Evolutionary conservation across 2,797 vertebrate species (phyloP), one percentile per base, ranked within the genome.

Genomic region (Hippocampus kuda): DNA sequence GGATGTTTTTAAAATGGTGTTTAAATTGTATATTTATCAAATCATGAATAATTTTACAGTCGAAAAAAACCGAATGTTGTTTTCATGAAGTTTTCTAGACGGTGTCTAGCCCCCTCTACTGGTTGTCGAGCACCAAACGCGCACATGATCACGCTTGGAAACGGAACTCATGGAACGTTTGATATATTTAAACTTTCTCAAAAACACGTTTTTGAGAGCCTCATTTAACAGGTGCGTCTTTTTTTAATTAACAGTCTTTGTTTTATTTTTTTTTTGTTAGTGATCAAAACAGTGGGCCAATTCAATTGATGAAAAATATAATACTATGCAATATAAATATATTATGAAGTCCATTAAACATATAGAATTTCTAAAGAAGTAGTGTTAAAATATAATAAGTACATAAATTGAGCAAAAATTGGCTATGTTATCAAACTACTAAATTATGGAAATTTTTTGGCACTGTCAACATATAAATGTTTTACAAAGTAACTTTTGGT

Each of bases 21-120:
- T 86, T 70, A 77, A 90, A 76, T 80, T 91, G 88, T 90, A 86
- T 91, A 91, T 92, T 91, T 92, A 90, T 91, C 89, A 88, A 77
- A 82, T 83, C 84, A 89, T 88, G 86, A 88, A 89, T 79, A 88
- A 89, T 81, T 69, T 82, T 82, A 85, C 83, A 90, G 84, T 89
- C 89, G 15, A 15, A 48, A 90, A 88, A 79, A 67, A 64, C 53
- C 63, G 66, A 69, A 3, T 71, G 41, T 44, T 78, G 44, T 56
- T 70, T 77, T 79, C 68, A 34, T 73, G 5, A 49, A 46, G 4
- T 9, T 38, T 54, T n/a, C n/a, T n/a, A n/a, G 76, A 74, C 72
- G 76, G 74, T 72, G 68, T 79, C 10, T 77, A 75, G 51, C 73
- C 79, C 87, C 72, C 85, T 79, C 90, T 90, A 79, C 80, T 89